Evolutionary conservation across 2,797 vertebrate species (phyloP).

Genomic region (Aselliscus stoliczkanus): DNA sequence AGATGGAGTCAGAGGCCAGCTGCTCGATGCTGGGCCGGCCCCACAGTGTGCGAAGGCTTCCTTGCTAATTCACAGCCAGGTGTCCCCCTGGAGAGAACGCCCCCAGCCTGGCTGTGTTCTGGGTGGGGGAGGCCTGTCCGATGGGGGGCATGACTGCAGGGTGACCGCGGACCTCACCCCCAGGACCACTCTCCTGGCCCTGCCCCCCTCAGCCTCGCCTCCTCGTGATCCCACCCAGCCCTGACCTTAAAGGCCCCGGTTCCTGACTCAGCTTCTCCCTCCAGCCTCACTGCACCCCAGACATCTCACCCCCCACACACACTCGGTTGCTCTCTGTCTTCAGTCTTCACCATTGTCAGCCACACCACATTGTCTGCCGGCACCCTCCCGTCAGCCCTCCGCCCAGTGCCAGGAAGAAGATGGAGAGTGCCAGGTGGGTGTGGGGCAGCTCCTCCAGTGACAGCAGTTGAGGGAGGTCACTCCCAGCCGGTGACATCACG

Average conservation of each 20-base stretch:
- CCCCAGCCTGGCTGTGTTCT: background rate
- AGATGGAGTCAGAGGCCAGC: too few relatives aligned
- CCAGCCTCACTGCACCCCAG: background rate
- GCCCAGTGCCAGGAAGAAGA: background rate
- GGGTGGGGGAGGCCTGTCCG: background rate
- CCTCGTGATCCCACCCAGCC: background rate
- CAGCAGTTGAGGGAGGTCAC: background rate
- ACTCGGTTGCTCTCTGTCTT: accelerated
- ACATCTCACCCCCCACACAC: background rate
- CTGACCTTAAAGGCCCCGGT: background rate
- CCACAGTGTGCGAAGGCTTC: background rate
- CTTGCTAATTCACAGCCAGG: background rate
- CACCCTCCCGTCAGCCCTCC: background rate
- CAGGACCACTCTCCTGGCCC: too few relatives aligned
- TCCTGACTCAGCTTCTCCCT: background rate
- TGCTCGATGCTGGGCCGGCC: too few relatives aligned
- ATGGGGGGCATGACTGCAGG: accelerated
- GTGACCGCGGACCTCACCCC: background rate
- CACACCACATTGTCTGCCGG: too few relatives aligned
- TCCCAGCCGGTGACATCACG: background rate
- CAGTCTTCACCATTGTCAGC: accelerated
- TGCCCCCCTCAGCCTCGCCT: too few relatives aligned
- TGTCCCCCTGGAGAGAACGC: background rate
- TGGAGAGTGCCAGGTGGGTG: background rate
- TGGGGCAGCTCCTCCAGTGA: background rate